These are phyloP conservation scores for Danio choprae DNA, from an alignment of 2,797 vertebrate species.

Conservation along the genomic window DNA sequence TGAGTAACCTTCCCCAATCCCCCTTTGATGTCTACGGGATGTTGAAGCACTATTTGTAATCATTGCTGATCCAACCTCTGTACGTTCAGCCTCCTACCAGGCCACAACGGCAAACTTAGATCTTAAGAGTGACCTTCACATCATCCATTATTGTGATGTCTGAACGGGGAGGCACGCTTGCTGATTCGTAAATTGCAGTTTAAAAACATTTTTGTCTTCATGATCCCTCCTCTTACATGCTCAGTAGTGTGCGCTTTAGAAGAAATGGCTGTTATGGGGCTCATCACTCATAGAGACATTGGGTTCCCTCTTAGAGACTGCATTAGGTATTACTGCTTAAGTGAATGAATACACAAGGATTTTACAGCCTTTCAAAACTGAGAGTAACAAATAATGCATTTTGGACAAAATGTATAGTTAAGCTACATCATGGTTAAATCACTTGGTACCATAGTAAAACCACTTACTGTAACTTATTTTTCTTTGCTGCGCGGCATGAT, in stretches of 20 bases:
- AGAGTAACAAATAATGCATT: neutral
- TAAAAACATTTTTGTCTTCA: slow-evolving; percentile 70
- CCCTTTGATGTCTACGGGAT: slow-evolving; percentile 74
- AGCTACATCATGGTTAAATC: neutral
- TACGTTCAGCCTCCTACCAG: slow-evolving; percentile 34
- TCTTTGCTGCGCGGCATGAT: too few species aligned
- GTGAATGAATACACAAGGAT: neutral
- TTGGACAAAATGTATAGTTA: neutral
- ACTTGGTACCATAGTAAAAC: too few species aligned
- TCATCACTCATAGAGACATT: slow-evolving; percentile 40
- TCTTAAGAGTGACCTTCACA: slow-evolving; percentile 60
- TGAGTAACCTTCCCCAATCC: slow-evolving; percentile 67
- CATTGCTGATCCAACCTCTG: slow-evolving; percentile 50
- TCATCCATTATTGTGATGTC: slow-evolving; percentile 64
- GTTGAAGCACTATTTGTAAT: slow-evolving; percentile 68
- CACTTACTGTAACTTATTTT: too few species aligned
- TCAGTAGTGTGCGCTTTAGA: slow-evolving; percentile 40
- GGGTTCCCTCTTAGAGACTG: neutral
- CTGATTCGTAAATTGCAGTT: slow-evolving; percentile 65
- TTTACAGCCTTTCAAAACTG: neutral
- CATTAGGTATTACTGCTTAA: neutral
- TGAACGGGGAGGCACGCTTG: slow-evolving; percentile 59
- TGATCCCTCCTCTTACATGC: slow-evolving; percentile 50
- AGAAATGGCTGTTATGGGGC: slow-evolving; percentile 58
- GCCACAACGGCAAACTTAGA: slow-evolving; percentile 51